These are phyloP conservation scores for Dysmachus trigonus DNA, from an alignment of 2,888 invertebrate genomes.

Conservation along the genomic window DNA sequence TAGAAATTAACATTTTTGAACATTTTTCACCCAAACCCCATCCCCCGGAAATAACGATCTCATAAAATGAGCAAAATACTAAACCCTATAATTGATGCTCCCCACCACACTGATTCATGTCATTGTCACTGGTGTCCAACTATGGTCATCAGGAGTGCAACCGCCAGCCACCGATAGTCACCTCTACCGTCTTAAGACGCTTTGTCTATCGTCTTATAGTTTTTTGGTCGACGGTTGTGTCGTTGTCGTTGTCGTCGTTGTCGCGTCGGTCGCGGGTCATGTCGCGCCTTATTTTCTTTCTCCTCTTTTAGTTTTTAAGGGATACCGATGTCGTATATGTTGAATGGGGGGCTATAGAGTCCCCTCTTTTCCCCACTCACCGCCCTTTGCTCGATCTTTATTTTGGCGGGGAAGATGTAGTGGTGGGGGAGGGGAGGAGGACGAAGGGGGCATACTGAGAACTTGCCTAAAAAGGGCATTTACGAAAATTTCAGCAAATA, in stretches of 20 bases:
- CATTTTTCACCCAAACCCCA: not conserved
- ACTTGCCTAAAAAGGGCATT: slow-evolving; percentile 36
- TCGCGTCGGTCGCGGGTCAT: no score
- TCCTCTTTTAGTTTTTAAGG: not conserved
- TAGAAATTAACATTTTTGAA: not conserved
- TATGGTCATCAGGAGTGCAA: not conserved
- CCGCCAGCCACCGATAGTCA: no score
- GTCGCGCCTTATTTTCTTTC: not conserved
- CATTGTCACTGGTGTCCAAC: not conserved
- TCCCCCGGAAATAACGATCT: not conserved
- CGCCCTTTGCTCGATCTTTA: not conserved
- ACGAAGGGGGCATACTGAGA: not conserved
- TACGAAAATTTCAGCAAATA: slow-evolving; percentile 39
- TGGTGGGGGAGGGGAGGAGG: not conserved
- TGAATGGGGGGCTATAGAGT: not conserved
- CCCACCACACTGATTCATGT: not conserved
- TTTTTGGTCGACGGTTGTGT: no score
- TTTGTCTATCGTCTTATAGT: no score
- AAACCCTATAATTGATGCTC: not conserved
- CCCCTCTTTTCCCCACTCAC: no score
- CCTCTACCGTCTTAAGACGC: no score
- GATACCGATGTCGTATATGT: not conserved
- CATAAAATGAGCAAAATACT: not conserved
- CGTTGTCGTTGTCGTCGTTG: no score
- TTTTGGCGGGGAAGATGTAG: not conserved